Evolutionary conservation across 2,113 vertebrate genomes (phyloP).

Genomic region (Thunnus maccoyii): DNA sequence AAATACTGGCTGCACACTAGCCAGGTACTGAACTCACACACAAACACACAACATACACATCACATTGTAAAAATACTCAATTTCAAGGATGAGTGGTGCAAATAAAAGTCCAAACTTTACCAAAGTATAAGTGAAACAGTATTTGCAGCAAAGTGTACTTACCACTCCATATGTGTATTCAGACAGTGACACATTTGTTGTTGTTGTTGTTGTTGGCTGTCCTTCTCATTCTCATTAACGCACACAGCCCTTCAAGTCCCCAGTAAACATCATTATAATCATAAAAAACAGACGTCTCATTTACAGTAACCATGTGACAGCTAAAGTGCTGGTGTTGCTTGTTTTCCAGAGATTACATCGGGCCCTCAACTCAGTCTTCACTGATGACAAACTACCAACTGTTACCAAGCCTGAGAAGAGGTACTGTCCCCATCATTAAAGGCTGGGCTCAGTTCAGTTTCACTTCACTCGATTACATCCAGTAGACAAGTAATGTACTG

Average conservation of each 20-base stretch:
- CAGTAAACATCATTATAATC: background rate
- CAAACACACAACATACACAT: background rate
- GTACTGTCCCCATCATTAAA: conserved; percentile 77
- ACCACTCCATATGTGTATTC: background rate
- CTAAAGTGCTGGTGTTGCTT: conserved; percentile 48
- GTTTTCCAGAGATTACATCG: conserved; percentile 92
- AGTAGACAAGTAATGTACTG: background rate
- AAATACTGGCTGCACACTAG: conserved; percentile 98
- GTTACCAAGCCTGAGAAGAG: conserved; percentile 91
- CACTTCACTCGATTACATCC: background rate
- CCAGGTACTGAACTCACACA: conserved; percentile 85
- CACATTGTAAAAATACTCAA: background rate
- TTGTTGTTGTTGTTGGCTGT: background rate
- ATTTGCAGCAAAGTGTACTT: background rate
- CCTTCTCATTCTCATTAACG: background rate
- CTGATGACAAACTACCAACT: conserved; percentile 91
- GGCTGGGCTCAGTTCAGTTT: background rate
- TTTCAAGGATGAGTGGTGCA: background rate
- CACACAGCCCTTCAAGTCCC: background rate
- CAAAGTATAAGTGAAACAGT: background rate
- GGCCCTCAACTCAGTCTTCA: conserved; percentile 93
- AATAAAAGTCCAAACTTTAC: background rate
- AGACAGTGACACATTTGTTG: background rate
- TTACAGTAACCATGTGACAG: background rate
- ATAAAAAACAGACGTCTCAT: background rate